Evolutionary conservation across 1,140 invertebrate genomes (phyloP).

Genomic region (Trigoniulus corallinus): DNA sequence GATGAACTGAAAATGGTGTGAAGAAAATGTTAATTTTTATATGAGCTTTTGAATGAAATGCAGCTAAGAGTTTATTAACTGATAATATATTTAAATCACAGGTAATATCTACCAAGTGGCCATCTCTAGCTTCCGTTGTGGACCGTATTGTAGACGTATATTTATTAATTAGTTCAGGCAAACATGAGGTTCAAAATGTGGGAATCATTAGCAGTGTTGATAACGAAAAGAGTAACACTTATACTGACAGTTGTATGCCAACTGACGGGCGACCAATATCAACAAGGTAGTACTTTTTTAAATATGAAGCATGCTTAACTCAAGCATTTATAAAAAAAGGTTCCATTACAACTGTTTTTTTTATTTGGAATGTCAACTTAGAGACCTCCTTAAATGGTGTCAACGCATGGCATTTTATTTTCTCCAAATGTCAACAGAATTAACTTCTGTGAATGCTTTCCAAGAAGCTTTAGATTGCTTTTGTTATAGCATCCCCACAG

Average conservation of each 20-base stretch:
- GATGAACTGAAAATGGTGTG: slow-evolving; percentile 50
- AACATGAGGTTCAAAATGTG: no score
- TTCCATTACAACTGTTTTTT: no score
- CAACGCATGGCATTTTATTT: slow-evolving; percentile 51
- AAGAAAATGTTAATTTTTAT: slow-evolving; percentile 20
- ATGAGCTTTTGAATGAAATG: no score
- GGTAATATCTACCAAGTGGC: slow-evolving; percentile 35
- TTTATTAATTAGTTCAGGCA: slow-evolving; percentile 53
- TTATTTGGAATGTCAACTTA: not conserved
- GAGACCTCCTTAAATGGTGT: slow-evolving; percentile 86
- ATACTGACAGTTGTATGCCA: no score
- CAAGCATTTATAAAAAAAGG: no score
- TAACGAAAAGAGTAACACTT: no score
- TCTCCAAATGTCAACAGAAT: slow-evolving; percentile 43
- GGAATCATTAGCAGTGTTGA: no score
- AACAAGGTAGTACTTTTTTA: slow-evolving; percentile 28
- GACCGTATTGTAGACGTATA: slow-evolving; percentile 69
- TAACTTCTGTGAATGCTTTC: slow-evolving; percentile 57
- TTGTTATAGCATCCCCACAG: slow-evolving; percentile 49
- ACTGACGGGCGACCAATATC: slow-evolving; percentile 26
- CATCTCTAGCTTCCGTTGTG: slow-evolving; percentile 51
- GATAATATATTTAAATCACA: slow-evolving; percentile 14
- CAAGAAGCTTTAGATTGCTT: slow-evolving; percentile 88
- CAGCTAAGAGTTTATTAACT: no score
- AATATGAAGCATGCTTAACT: no score